Evolutionary conservation across 2,113 vertebrate species (phyloP).

Genomic region (Cettia cetti): DNA sequence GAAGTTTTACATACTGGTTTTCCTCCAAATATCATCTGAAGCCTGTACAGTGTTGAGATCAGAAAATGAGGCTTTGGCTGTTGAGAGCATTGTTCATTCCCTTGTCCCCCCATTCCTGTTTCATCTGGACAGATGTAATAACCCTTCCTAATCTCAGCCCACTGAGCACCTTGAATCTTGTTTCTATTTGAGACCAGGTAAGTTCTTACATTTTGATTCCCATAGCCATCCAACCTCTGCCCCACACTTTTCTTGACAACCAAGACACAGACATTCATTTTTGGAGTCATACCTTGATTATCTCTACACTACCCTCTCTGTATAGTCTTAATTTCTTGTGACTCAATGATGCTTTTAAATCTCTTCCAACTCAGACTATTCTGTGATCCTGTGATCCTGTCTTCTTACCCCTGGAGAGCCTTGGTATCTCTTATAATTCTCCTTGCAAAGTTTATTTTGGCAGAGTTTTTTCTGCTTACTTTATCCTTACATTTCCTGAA

Average conservation of each 20-base stretch:
- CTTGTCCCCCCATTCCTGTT: neutral
- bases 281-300: neutral
- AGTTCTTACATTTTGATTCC: neutral
- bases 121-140: neutral
- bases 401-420: neutral
- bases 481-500: neutral
- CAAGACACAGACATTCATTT: neutral
- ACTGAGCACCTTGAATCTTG: neutral
- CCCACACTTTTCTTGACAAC: neutral
- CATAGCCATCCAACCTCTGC: fast-evolving
- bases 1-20: neutral
- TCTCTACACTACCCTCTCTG: neutral
- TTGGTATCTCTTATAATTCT: neutral
- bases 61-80: neutral
- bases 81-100: neutral
- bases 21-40: neutral
- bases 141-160: neutral
- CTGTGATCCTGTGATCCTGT: neutral
- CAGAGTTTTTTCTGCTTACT: neutral
- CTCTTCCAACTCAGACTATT: neutral
- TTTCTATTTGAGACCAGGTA: neutral
- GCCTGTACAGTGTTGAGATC: neutral
- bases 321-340: neutral
- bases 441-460: neutral
- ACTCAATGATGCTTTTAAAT: fast-evolving